Conservation (phyloP, 2,113 vertebrate species). For the Phalacrocorax brasilianus region DNA sequence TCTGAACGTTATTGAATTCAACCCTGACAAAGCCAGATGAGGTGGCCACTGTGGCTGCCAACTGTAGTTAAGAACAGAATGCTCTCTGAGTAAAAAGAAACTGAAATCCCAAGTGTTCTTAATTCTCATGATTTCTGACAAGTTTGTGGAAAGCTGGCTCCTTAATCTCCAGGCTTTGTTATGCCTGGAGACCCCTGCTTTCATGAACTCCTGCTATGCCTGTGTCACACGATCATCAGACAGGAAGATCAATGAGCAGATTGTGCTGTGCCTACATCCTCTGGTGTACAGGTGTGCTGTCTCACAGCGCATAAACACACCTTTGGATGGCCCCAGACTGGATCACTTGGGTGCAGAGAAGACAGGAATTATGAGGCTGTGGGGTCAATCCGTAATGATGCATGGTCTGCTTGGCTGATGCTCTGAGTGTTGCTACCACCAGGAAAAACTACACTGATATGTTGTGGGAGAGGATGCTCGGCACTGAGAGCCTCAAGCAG, state of each 20-base stretch:
- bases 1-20: not conserved
- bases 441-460: not conserved
- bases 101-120: not conserved
- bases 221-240: not conserved
- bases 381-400: not conserved
- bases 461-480: not conserved
- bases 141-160: not conserved
- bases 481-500: not conserved
- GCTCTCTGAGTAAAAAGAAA: not conserved
- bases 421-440: not conserved
- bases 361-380: not conserved
- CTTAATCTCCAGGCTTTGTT: not conserved
- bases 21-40: slow-evolving; percentile 2
- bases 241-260: not conserved
- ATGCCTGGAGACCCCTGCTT: not conserved
- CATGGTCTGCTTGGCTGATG: not conserved
- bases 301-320: not conserved
- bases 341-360: not conserved
- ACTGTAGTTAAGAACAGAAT: slow-evolving; percentile 24
- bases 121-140: not conserved
- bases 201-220: not conserved
- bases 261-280: not conserved
- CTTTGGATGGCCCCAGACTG: not conserved
- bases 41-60: not conserved
- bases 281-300: not conserved